Evolutionary conservation across 2,888 invertebrate genomes (phyloP).

Genomic region (Leptopterna dolabrata): DNA sequence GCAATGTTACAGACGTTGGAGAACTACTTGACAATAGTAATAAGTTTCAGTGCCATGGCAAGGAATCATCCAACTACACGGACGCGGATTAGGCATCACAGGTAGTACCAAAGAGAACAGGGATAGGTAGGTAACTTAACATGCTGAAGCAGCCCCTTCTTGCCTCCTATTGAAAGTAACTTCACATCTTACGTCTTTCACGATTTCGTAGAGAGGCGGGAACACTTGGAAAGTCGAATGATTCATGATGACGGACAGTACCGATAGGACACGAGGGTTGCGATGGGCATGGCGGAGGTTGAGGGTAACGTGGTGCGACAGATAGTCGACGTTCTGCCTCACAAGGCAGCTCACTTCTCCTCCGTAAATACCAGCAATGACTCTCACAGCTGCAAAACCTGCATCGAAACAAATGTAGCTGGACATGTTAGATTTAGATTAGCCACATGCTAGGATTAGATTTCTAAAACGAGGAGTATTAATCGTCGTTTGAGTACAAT

Average conservation of each 20-base stretch:
- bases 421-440: too few species aligned
- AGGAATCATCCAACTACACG: too few species aligned
- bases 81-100: too few species aligned
- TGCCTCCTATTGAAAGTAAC: neutral
- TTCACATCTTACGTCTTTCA: constrained; percentile 73
- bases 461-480: too few species aligned
- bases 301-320: constrained; percentile 77
- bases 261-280: constrained; percentile 77
- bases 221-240: constrained; percentile 76
- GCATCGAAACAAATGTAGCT: constrained; percentile 1
- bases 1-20: too few species aligned
- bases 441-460: too few species aligned
- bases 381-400: constrained; percentile 59
- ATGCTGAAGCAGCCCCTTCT: too few species aligned
- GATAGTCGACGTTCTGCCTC: constrained; percentile 78
- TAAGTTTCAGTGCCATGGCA: too few species aligned
- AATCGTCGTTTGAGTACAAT: too few species aligned
- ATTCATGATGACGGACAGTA: constrained; percentile 78
- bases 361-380: constrained; percentile 72
- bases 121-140: too few species aligned
- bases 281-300: constrained; percentile 72
- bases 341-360: constrained; percentile 73
- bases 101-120: too few species aligned
- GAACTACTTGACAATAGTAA: too few species aligned
- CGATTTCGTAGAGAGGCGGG: constrained; percentile 76